Evolutionary conservation across 2,888 invertebrate genomes (phyloP).

Genomic region (Agriopis aurantiaria): DNA sequence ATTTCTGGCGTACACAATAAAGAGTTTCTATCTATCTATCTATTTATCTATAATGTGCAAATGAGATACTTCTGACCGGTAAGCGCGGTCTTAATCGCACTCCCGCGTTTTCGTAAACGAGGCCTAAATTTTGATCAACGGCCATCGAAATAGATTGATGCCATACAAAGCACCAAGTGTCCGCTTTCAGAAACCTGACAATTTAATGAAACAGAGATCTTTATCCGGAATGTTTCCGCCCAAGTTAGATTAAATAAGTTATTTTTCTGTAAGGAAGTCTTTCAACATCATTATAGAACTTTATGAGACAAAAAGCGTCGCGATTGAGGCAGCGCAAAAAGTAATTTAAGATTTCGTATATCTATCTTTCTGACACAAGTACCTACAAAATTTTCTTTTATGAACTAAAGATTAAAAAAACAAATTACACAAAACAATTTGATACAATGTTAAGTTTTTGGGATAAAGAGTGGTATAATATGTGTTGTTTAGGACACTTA

Average conservation of each 20-base stretch:
- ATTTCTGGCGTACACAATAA: too few species aligned
- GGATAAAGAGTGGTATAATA: too few species aligned
- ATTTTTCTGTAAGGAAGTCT: constrained; percentile 49
- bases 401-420: too few species aligned
- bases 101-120: too few species aligned
- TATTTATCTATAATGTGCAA: too few species aligned
- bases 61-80: too few species aligned
- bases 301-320: constrained; percentile 49
- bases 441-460: too few species aligned
- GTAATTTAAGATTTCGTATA: constrained; percentile 38
- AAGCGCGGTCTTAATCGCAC: too few species aligned
- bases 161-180: constrained; percentile 23
- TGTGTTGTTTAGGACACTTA: too few species aligned
- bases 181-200: constrained; percentile 40
- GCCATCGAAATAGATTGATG: constrained; percentile 37
- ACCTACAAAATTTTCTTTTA: background rate
- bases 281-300: constrained; percentile 48
- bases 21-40: too few species aligned
- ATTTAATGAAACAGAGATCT: constrained; percentile 61
- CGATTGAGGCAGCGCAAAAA: constrained; percentile 44
- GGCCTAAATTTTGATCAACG: constrained; percentile 12
- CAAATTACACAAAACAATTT: too few species aligned
- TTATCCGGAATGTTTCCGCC: constrained; percentile 43
- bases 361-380: constrained; percentile 18
- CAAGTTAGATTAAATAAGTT: constrained; percentile 68